Evolutionary conservation across 2,888 invertebrate species (phyloP).

Genomic region (Mayetiola destructor): DNA sequence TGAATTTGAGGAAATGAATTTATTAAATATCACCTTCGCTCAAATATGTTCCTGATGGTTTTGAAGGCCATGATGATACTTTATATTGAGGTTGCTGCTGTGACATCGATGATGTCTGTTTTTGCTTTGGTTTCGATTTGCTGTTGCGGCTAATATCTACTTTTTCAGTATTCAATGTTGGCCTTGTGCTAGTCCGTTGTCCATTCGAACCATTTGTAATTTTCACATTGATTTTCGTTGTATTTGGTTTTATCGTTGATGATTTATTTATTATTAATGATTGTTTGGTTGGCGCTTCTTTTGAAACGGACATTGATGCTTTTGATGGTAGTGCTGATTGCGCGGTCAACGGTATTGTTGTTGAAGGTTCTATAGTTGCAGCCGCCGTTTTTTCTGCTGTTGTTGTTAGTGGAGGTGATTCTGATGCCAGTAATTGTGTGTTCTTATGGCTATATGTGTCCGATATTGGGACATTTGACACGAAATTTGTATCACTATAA

Average conservation of each 20-base stretch:
- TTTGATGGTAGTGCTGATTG: background rate
- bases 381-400: background rate
- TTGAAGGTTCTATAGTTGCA: background rate
- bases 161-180: conserved; percentile 4
- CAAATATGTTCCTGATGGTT: conserved; percentile 5
- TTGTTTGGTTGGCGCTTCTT: conserved; percentile 1
- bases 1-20: background rate
- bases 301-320: too few relatives aligned
- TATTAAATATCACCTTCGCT: conserved; percentile 11
- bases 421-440: background rate
- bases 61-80: conserved; percentile 7
- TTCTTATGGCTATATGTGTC: background rate
- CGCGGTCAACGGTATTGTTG: background rate
- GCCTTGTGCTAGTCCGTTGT: background rate
- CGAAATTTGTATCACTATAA: conserved; percentile 7
- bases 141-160: background rate
- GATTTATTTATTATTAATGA: background rate
- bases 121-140: background rate
- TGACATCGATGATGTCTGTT: background rate
- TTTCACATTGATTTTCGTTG: background rate
- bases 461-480: background rate
- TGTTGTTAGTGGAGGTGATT: background rate
- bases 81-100: background rate
- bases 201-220: background rate
- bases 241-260: conserved; percentile 7